Conservation (phyloP, 2,113 vertebrate species). For the Plecturocebus donacophilus region DNA sequence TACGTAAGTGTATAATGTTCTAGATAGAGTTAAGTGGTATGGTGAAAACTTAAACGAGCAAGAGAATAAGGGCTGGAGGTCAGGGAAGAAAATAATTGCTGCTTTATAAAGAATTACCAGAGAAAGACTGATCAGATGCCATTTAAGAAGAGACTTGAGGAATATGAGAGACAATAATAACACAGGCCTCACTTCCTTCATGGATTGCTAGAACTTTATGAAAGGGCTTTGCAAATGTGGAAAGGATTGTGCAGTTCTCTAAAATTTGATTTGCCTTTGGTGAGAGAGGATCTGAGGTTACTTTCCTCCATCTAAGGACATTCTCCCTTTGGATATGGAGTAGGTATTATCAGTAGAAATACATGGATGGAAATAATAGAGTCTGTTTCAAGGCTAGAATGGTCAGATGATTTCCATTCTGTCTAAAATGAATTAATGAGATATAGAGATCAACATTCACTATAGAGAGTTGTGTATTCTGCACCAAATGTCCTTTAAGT, state of each 20-base stretch:
- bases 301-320: not conserved
- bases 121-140: not conserved
- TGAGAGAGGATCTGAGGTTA: not conserved
- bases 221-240: not conserved
- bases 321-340: not conserved
- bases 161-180: not conserved
- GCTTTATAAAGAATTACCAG: not conserved
- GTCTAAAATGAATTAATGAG: conserved; percentile 3
- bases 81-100: not conserved
- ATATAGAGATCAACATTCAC: not conserved
- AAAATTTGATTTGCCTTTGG: not conserved
- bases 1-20: not conserved
- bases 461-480: not conserved
- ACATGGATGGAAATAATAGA: not conserved
- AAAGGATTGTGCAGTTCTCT: not conserved
- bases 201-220: not conserved
- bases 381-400: not conserved
- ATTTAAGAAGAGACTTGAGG: not conserved
- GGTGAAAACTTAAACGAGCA: not conserved
- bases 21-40: not conserved
- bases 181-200: not conserved
- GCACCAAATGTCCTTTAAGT: not conserved
- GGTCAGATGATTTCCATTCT: not conserved
- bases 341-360: not conserved
- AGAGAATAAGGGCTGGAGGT: not conserved